Conservation (phyloP, 2,888 invertebrate species). For the Nipponacmea schrenckii region DNA sequence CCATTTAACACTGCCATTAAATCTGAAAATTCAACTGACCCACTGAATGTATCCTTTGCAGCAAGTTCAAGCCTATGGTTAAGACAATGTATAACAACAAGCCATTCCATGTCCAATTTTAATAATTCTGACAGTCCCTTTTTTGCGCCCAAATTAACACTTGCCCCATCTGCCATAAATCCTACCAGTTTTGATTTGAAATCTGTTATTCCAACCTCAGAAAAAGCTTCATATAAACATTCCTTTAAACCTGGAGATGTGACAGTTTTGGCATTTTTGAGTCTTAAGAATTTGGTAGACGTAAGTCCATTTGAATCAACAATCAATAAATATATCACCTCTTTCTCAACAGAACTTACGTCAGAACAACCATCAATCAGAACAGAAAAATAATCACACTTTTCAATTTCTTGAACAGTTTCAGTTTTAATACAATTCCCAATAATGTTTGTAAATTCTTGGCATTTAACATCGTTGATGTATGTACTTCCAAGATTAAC, state of each 20-base stretch:
- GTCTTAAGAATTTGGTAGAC: neutral
- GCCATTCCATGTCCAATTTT: neutral
- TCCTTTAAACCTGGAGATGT: constrained; percentile 2
- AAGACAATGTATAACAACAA: constrained; percentile 7
- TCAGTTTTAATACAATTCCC: neutral
- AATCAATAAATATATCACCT: constrained; percentile 4
- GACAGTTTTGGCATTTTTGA: constrained; percentile 8
- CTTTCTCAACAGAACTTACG: constrained; percentile 2
- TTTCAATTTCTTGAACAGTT: neutral
- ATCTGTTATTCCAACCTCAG: constrained; percentile 1
- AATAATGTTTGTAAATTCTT: constrained; percentile 5
- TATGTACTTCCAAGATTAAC: constrained; percentile 9
- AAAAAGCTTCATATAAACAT: neutral
- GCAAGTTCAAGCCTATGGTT: constrained; percentile 12
- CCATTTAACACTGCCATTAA: neutral
- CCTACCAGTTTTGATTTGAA: constrained; percentile 1
- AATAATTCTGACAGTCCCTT: neutral
- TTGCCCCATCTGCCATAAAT: constrained; percentile 11
- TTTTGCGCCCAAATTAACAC: constrained; percentile 2
- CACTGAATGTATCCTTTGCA: constrained; percentile 1
- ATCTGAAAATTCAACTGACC: neutral
- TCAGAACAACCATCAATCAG: neutral
- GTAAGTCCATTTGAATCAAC: neutral
- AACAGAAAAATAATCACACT: neutral
- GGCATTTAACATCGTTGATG: neutral